phyloP scores from a whole-genome alignment of 1,140 invertebrate genomes.

The Papilio machaon region DNA sequence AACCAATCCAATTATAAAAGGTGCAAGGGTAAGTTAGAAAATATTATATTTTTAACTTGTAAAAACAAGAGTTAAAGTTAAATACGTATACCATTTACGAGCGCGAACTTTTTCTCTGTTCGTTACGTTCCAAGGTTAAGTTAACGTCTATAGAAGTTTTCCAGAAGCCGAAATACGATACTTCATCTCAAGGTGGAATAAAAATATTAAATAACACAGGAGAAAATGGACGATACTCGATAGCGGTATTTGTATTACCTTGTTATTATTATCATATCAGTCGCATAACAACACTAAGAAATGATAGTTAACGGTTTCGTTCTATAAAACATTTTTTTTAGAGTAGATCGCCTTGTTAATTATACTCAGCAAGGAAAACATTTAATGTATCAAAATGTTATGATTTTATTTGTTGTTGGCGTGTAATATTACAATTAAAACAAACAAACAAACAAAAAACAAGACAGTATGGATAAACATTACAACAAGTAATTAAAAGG shows the following conservation, averaged over 20 bases:
- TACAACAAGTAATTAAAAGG: too few species aligned
- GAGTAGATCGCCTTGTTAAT: too few species aligned
- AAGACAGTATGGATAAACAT: too few species aligned
- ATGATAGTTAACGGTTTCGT: too few species aligned
- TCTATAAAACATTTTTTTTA: too few species aligned
- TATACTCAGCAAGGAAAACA: too few species aligned
- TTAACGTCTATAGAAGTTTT: not conserved
- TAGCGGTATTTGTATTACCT: not conserved
- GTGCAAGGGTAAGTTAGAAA: not conserved
- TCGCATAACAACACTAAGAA: too few species aligned
- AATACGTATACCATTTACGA: not conserved
- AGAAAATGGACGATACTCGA: not conserved
- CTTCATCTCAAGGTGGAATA: not conserved
- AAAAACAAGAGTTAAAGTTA: not conserved
- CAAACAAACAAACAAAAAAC: too few species aligned
- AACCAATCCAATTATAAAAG: not conserved
- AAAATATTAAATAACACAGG: not conserved
- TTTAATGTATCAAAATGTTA: too few species aligned
- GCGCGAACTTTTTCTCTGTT: not conserved
- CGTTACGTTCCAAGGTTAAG: not conserved
- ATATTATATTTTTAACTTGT: not conserved
- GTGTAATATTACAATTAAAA: too few species aligned
- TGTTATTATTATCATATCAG: not conserved
- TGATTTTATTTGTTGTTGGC: too few species aligned
- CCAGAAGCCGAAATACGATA: not conserved